A percentile compares a stretch with the other conserved stretches of the same genome.
Conservation (phyloP, 2,113 vertebrate species). For the Lipotes vexillifer region DNA sequence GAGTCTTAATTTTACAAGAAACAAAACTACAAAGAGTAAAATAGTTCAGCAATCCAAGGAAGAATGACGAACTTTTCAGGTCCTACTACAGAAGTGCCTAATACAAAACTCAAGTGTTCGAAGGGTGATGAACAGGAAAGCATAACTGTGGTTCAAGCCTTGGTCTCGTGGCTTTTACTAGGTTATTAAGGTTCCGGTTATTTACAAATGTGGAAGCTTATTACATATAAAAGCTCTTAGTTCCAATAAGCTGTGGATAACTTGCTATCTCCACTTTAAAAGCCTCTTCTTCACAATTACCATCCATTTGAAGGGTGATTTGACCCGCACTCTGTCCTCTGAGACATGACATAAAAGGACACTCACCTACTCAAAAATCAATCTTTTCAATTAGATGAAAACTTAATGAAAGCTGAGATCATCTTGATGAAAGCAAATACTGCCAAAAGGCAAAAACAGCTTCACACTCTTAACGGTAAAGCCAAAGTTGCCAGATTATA, state of each 20-base stretch:
- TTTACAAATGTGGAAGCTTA: slow-evolving; percentile 53
- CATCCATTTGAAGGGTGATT: slow-evolving; percentile 67
- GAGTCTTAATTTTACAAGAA: slow-evolving; percentile 19
- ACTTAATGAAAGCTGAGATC: slow-evolving; percentile 73
- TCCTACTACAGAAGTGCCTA: not conserved
- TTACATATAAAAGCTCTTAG: slow-evolving; percentile 63
- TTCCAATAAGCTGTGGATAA: slow-evolving; percentile 50
- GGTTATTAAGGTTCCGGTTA: slow-evolving; percentile 18
- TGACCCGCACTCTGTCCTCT: slow-evolving; percentile 66
- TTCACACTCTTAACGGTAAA: slow-evolving; percentile 46
- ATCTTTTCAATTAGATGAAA: slow-evolving; percentile 75
- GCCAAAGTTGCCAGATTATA: slow-evolving; percentile 34
- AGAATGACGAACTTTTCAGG: not conserved
- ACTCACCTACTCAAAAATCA: slow-evolving; percentile 72
- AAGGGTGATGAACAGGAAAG: not conserved
- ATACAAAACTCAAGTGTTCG: not conserved
- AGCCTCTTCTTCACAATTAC: slow-evolving; percentile 67
- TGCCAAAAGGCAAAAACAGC: slow-evolving; percentile 59
- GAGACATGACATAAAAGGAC: slow-evolving; percentile 70
- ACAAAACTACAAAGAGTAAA: not conserved
- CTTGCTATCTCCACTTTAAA: slow-evolving; percentile 63
- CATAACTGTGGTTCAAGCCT: not conserved
- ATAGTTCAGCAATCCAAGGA: not conserved
- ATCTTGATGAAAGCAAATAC: slow-evolving; percentile 69
- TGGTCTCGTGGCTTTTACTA: not conserved